Evolutionary conservation across 1,140 invertebrate genomes (phyloP), one percentile per base, ranked within the genome.

Genomic region (Calephelis nemesis): DNA sequence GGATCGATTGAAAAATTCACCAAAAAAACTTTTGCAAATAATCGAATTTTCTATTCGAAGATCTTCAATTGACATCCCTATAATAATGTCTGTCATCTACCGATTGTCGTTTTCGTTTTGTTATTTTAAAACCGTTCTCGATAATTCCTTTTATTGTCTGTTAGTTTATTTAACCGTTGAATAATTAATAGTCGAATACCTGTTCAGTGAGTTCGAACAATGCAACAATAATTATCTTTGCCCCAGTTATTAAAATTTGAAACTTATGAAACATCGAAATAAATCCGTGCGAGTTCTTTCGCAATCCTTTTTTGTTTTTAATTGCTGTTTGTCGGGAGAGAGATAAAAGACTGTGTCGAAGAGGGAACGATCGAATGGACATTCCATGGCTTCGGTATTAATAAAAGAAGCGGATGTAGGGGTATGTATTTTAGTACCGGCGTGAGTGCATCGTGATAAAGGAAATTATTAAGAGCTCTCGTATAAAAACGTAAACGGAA

Each of bases 351-450:
- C 83, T 76, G 74, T 76, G 78, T 82, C 77, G 82, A 76, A 79
- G 84, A 84, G 84, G 81, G 83, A 84, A 80, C 81, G 75, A 78
- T 81, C 82, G 85, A 77, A 76, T 74, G 84, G 80, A 81, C 85
- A 90, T 91, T 90, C 87, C 88, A 77, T 84, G 79, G 84, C 84
- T 88, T 87, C 86, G 81, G 87, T 79, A 81, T 87, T 91, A 90
- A 90, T 91, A 90, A 90, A 91, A 91, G 89, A 88, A 91, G 83
- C 89, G 89, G 89, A 91, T 91, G 89, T 83, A 77, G 83, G 87
- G 87, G 87, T 88, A 90, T 83, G 89, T 91, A 91, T 91, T 91
- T 91, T 90, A 88, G 90, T 84, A 82, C 78, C 84, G 83, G 75
- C 84, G 81, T 82, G 82, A 87, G 85, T 81, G 82, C 84, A 85